Evolutionary conservation across 2,888 invertebrate species (phyloP).

Genomic region (Dromius quadrimaculatus): DNA sequence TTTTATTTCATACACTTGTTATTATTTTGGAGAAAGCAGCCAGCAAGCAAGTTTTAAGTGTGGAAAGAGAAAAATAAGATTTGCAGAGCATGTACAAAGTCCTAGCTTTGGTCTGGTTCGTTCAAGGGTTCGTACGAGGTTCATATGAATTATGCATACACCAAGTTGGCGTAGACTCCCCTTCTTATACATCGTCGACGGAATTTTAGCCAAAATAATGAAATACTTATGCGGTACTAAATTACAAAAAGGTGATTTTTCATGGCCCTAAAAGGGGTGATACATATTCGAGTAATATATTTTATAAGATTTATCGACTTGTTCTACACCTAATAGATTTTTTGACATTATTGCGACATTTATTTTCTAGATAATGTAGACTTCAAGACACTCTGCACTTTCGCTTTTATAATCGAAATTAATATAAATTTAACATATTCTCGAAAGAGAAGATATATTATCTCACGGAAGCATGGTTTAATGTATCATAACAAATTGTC

Average conservation of each 20-base stretch:
- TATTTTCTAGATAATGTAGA: slow-evolving; percentile 21
- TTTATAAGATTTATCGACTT: slow-evolving; percentile 34
- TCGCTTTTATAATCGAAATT: slow-evolving; percentile 11
- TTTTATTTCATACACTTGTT: slow-evolving; percentile 20
- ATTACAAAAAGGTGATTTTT: slow-evolving; percentile 49
- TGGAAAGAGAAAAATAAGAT: slow-evolving; percentile 16
- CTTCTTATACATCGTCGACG: slow-evolving; percentile 54
- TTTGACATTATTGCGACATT: slow-evolving; percentile 20
- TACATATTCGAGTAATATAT: slow-evolving; percentile 42
- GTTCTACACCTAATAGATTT: slow-evolving; percentile 44
- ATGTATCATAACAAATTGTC: too few species aligned
- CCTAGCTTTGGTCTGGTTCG: slow-evolving; percentile 10
- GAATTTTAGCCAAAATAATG: slow-evolving; percentile 56
- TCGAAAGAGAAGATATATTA: too few species aligned
- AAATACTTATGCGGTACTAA: slow-evolving; percentile 55
- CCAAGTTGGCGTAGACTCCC: slow-evolving; percentile 31
- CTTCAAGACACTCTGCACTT: slow-evolving; percentile 4
- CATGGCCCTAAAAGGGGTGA: slow-evolving; percentile 47
- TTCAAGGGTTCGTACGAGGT: slow-evolving; percentile 27
- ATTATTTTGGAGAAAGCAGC: slow-evolving; percentile 32
- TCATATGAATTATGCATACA: slow-evolving; percentile 50
- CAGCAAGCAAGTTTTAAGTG: slow-evolving; percentile 10
- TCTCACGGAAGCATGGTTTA: too few species aligned
- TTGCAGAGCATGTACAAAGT: slow-evolving; percentile 12
- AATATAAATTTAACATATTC: slow-evolving; percentile 16